Base-by-base conservation (phyloP, 2,888 invertebrate species). In the Eupithecia exiguata region DNA sequence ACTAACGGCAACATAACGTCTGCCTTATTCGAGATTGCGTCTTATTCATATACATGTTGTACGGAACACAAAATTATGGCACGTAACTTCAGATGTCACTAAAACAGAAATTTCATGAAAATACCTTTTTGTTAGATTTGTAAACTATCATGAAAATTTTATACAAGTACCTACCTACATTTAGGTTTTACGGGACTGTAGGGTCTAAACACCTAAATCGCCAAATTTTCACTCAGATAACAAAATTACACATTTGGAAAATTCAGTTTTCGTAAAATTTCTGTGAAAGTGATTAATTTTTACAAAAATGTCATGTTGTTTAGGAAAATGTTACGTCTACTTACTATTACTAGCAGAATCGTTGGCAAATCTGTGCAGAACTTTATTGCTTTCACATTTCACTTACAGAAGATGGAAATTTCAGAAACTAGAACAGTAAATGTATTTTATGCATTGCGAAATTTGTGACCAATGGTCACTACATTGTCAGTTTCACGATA, bases 21-120 rank as follows among this genome's bases (percentile, higher is more conserved):
- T 75, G 70, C 78, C 63, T 78, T 91, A 91, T 92, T 92, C 91
- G 91, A 92, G 91, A 86, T 78, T 76, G 73, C 74, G 74, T 65
- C 77, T 74, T 78, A 79, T 58, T 78, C 71, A 70, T 71, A 76
- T 70, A 75, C 75, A 63, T 86, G 40, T 81, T 83, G 74, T 70
- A 76, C 83, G 85, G 88, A 88, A 91, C 87, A 91, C 87, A 88
- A 84, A 84, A 85, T 84, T 93, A 94, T 93, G 94, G 94, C 94
- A 94, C 93, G 84, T 89, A 87, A 89, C 87, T 88, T 93, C 92
- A 93, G 92, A 93, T 93, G 89, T 81, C 78, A 78, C 74, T 74
- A 61, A 21, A 53, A 70, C 69, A 73, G 75, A 73, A 73, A 71
- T 70, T 46, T 63, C n/a, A 72, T 5, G 38, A 65, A 53, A 46